Conservation (phyloP, 2,797 vertebrate species). For the Chelon auratus region DNA sequence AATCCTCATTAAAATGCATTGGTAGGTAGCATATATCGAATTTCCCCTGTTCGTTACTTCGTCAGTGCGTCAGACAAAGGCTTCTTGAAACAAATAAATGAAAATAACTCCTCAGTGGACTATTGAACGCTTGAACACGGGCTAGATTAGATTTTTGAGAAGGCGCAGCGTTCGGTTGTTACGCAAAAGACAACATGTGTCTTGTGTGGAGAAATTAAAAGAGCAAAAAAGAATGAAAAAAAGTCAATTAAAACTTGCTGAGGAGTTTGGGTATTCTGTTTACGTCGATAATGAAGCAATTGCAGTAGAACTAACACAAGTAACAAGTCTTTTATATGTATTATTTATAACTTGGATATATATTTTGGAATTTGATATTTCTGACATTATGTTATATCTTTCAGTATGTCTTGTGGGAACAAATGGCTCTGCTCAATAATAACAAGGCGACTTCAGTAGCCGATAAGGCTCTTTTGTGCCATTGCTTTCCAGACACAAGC, state of each 20-base stretch:
- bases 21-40: constrained; percentile 65
- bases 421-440: neutral
- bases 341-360: neutral
- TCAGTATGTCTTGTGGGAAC: neutral
- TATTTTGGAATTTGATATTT: neutral
- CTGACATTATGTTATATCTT: neutral
- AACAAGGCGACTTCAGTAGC: too few species aligned
- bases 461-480: too few species aligned
- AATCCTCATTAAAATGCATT: constrained; percentile 75
- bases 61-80: constrained; percentile 43
- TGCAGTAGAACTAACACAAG: neutral
- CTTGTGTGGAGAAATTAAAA: neutral
- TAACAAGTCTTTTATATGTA: neutral
- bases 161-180: neutral
- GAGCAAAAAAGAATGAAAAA: neutral
- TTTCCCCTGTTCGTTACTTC: constrained; percentile 64
- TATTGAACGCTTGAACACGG: constrained; percentile 35
- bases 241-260: neutral
- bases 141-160: too few species aligned
- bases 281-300: neutral
- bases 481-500: neutral
- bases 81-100: constrained; percentile 64
- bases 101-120: constrained; percentile 37
- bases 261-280: neutral
- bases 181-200: neutral